Evolutionary conservation across 2,888 invertebrate genomes (phyloP).

Genomic region (Brachynemurus nebulosus): DNA sequence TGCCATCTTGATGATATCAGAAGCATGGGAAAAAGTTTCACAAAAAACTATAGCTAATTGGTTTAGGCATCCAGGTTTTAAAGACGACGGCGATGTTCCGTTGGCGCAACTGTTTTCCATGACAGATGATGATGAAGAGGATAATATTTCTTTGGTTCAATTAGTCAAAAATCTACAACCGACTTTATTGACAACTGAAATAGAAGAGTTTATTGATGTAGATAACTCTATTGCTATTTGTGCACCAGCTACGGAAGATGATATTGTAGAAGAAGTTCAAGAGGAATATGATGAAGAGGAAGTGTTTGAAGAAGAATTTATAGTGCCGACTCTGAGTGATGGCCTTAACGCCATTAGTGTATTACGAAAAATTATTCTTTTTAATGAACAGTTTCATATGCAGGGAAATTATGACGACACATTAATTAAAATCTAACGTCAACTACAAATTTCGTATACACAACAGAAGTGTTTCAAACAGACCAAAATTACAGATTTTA

Average conservation of each 20-base stretch:
- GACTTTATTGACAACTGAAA: too few species aligned
- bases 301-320: neutral
- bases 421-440: neutral
- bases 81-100: too few species aligned
- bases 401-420: neutral
- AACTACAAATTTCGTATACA: neutral
- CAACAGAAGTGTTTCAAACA: neutral
- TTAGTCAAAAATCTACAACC: too few species aligned
- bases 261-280: too few species aligned
- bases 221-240: conserved; percentile 19
- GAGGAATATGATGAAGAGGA: too few species aligned
- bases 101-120: too few species aligned
- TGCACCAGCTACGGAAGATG: too few species aligned
- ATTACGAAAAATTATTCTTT: neutral
- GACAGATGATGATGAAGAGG: too few species aligned
- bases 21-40: conserved; percentile 21
- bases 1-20: conserved; percentile 21
- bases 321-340: neutral
- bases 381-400: neutral
- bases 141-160: too few species aligned
- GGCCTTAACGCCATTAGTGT: neutral
- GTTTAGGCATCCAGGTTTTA: conserved; percentile 22
- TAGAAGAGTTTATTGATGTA: conserved; percentile 18
- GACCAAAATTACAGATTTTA: neutral
- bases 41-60: conserved; percentile 20